phyloP scores from a whole-genome alignment of 2,888 invertebrate species.

The Ernsta delagoae region DNA sequence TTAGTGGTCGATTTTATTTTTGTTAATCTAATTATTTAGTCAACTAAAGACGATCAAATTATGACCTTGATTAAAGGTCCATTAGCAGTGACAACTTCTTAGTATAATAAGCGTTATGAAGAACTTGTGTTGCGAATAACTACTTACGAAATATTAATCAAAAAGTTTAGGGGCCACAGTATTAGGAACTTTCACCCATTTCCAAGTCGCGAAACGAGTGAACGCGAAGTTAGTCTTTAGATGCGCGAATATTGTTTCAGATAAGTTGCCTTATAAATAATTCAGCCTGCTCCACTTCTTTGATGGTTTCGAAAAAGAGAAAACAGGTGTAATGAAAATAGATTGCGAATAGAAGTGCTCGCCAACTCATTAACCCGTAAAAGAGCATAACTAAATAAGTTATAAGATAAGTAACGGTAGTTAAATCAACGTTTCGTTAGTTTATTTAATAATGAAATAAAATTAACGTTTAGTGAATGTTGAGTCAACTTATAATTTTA shows the following conservation, averaged over 20 bases:
- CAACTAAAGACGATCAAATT: no score
- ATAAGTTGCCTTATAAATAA: slow-evolving; percentile 24
- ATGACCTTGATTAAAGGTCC: background rate
- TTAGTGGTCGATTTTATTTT: no score
- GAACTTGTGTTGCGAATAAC: slow-evolving; percentile 20
- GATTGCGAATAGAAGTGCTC: no score
- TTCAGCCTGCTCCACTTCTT: slow-evolving; percentile 9
- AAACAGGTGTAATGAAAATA: background rate
- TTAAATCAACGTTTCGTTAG: no score
- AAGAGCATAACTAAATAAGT: no score
- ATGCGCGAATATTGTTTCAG: slow-evolving; percentile 23
- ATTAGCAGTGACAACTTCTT: background rate
- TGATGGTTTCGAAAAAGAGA: background rate
- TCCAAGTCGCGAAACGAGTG: slow-evolving; percentile 13
- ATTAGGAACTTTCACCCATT: slow-evolving; percentile 43
- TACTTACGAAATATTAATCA: slow-evolving; percentile 45
- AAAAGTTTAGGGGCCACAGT: slow-evolving; percentile 42
- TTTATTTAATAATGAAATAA: no score
- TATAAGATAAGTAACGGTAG: no score
- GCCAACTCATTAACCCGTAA: no score
- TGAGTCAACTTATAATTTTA: no score
- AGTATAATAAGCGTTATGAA: background rate
- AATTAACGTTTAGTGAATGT: no score
- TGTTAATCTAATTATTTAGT: no score
- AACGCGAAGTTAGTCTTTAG: slow-evolving; percentile 18